These are phyloP conservation scores for Agraylea sexmaculata DNA, from an alignment of 1,140 invertebrate genomes.

Conservation along the genomic window DNA sequence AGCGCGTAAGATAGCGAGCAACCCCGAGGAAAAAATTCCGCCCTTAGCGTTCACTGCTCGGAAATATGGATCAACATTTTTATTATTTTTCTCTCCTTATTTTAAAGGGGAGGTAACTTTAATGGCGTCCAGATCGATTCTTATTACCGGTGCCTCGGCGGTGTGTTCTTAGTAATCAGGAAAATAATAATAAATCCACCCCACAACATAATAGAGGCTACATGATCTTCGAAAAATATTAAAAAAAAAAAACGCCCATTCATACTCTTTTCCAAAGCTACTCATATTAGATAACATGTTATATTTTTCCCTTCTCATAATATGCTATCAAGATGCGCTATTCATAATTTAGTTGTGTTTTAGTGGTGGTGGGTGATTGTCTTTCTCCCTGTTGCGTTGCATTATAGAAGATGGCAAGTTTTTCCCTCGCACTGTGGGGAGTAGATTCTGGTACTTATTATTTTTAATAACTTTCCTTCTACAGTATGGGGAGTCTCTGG, in stretches of 20 bases:
- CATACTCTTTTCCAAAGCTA: no score
- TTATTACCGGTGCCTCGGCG: slow-evolving; percentile 17
- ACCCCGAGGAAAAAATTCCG: slow-evolving; percentile 14
- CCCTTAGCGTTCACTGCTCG: slow-evolving; percentile 24
- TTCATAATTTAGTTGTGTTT: slow-evolving; percentile 33
- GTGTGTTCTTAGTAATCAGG: no score
- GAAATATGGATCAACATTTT: slow-evolving; percentile 20
- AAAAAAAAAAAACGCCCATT: no score
- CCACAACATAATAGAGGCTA: no score
- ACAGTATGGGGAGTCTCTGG: slow-evolving; percentile 6
- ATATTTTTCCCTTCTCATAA: slow-evolving; percentile 34
- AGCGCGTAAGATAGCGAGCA: slow-evolving; percentile 21
- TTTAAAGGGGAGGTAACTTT: slow-evolving; percentile 18
- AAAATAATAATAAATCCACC: no score
- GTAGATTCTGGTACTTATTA: no score
- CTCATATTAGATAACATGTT: no score
- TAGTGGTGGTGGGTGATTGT: slow-evolving; percentile 26
- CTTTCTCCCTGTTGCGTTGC: no score
- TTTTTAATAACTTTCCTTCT: no score
- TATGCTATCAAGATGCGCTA: slow-evolving; percentile 41
- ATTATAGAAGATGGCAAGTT: no score
- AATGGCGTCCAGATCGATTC: slow-evolving; percentile 20
- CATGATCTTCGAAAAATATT: no score
- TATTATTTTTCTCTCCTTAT: slow-evolving; percentile 16
- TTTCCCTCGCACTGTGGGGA: slow-evolving; percentile 24